Evolutionary conservation across 2,888 invertebrate species (phyloP).

Genomic region (Eilema sororculum): DNA sequence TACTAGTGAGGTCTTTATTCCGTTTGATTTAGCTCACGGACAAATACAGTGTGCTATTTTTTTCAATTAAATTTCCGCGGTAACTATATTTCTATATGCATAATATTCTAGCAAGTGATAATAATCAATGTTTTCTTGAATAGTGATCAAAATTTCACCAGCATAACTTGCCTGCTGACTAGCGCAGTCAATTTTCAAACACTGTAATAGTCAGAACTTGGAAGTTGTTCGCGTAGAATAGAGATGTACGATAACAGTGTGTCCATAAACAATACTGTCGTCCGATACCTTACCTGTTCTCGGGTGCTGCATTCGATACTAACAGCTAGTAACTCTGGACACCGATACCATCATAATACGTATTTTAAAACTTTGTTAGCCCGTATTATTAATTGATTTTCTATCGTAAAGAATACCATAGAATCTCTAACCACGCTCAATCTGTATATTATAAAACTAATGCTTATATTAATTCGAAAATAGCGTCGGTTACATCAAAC

Average conservation of each 20-base stretch:
- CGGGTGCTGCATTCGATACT: constrained; percentile 27
- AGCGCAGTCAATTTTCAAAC: constrained; percentile 24
- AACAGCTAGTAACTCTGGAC: constrained; percentile 34
- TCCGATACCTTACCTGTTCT: constrained; percentile 55
- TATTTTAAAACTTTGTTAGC: constrained; percentile 16
- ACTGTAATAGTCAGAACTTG: constrained; percentile 36
- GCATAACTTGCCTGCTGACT: neutral
- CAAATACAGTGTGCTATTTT: neutral
- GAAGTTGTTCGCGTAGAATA: constrained; percentile 55
- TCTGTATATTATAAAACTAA: constrained; percentile 1
- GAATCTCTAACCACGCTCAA: neutral
- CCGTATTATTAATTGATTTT: constrained; percentile 6
- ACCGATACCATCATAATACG: constrained; percentile 16
- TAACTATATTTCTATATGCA: neutral
- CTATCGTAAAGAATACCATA: neutral
- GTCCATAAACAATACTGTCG: constrained; percentile 77
- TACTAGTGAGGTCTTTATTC: no score
- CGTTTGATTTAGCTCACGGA: neutral
- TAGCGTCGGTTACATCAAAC: constrained; percentile 21
- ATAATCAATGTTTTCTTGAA: neutral
- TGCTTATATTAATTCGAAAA: constrained; percentile 28
- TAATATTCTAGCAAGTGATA: neutral
- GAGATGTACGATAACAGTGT: constrained; percentile 74
- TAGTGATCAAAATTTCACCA: neutral
- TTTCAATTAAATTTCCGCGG: no score